Conservation (phyloP, 2,888 invertebrate genomes). For the Palloptera scutellata region DNA sequence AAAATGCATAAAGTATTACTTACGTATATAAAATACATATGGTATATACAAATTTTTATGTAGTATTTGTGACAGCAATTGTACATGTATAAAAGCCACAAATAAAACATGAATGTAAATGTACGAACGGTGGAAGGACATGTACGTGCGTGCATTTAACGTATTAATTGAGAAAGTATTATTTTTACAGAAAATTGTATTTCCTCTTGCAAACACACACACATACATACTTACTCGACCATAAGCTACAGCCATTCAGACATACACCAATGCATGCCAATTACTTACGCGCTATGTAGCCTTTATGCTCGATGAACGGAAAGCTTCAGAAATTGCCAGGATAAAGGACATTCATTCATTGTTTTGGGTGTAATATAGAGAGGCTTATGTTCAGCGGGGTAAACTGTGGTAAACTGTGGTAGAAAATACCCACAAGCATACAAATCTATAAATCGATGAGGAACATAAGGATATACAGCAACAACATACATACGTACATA, state of each 20-base stretch:
- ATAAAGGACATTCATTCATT: conserved; percentile 27
- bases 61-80: too few relatives aligned
- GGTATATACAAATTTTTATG: background rate
- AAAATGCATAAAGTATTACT: conserved; percentile 40
- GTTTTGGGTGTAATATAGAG: background rate
- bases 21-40: conserved; percentile 20
- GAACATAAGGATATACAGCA: conserved; percentile 26
- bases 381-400: background rate
- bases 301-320: conserved; percentile 24
- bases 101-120: background rate
- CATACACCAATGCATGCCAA: conserved; percentile 34
- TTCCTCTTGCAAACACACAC: too few relatives aligned
- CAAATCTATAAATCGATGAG: conserved; percentile 21
- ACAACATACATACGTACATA: conserved; percentile 31
- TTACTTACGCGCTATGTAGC: conserved; percentile 54
- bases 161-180: conserved; percentile 51
- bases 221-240: too few relatives aligned
- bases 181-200: conserved; percentile 13
- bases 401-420: background rate
- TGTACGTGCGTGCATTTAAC: conserved; percentile 50
- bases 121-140: conserved; percentile 32
- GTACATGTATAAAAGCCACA: too few relatives aligned
- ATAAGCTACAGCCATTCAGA: too few relatives aligned
- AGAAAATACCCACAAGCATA: conserved; percentile 11
- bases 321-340: conserved; percentile 15